Percentiles rank a stretch among this genome's conserved stretches.
Conservation (phyloP, 1,140 invertebrate species). For the Tetraneura akinire region DNA sequence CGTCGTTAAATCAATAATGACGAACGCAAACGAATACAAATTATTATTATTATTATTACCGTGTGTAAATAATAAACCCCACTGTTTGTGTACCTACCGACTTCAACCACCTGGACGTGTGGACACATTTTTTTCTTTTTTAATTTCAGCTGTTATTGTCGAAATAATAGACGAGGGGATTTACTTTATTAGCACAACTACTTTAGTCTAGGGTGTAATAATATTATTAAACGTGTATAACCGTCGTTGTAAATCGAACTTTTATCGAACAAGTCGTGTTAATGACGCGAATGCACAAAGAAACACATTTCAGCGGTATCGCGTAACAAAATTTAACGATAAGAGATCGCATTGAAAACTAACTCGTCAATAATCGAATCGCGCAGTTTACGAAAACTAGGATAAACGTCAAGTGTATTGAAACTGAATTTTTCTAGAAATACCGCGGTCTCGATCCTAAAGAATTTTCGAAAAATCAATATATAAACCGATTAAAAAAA, state of each 20-base stretch:
- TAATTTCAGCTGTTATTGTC: conserved; percentile 22
- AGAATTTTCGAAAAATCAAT: too few relatives aligned
- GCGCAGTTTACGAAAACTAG: too few relatives aligned
- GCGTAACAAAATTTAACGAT: too few relatives aligned
- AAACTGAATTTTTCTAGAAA: too few relatives aligned
- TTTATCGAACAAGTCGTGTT: neutral
- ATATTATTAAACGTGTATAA: neutral
- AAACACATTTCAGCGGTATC: too few relatives aligned
- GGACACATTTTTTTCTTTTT: neutral
- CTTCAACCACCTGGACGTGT: conserved; percentile 18
- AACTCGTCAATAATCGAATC: too few relatives aligned
- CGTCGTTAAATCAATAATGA: conserved; percentile 14
- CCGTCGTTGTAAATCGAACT: neutral
- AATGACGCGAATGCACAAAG: too few relatives aligned
- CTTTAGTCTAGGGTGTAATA: neutral
- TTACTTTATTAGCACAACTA: neutral
- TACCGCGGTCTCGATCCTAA: too few relatives aligned
- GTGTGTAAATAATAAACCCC: conserved; percentile 11
- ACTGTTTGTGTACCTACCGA: conserved; percentile 10
- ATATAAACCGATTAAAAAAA: too few relatives aligned
- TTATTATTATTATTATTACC: conserved; percentile 24
- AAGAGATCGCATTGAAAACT: too few relatives aligned
- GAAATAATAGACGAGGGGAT: conserved; percentile 10
- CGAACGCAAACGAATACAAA: neutral
- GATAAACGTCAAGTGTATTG: too few relatives aligned